phyloP scores from a whole-genome alignment of 1,140 invertebrate genomes.

The Charaxes varanes region DNA sequence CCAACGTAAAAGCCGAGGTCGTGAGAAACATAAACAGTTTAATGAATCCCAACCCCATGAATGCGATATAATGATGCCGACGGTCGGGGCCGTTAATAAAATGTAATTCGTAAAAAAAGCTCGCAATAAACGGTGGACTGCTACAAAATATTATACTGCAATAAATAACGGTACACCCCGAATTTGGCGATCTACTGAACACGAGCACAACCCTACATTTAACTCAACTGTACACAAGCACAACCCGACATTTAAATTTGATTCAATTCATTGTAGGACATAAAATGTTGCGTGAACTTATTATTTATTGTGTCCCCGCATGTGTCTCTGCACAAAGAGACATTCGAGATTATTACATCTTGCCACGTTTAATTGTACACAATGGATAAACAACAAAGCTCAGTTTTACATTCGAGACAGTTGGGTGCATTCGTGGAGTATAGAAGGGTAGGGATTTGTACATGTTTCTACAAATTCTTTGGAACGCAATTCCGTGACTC shows the following conservation, averaged over 20 bases:
- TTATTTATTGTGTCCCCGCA: slow-evolving; percentile 63
- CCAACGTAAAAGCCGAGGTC: slow-evolving; percentile 25
- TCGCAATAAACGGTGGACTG: slow-evolving; percentile 48
- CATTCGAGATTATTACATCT: slow-evolving; percentile 67
- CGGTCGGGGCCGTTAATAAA: slow-evolving; percentile 57
- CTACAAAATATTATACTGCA: slow-evolving; percentile 60
- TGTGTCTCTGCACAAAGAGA: slow-evolving; percentile 61
- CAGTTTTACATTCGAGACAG: slow-evolving; percentile 51
- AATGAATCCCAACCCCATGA: slow-evolving; percentile 53
- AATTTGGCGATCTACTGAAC: slow-evolving; percentile 49
- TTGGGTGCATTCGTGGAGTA: slow-evolving; percentile 52
- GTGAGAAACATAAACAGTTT: slow-evolving; percentile 65
- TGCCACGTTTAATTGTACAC: slow-evolving; percentile 67
- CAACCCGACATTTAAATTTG: slow-evolving; percentile 67
- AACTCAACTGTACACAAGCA: slow-evolving; percentile 50
- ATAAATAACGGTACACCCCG: slow-evolving; percentile 70
- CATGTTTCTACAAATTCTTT: too few species aligned
- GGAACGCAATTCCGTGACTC: too few species aligned
- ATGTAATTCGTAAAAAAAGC: slow-evolving; percentile 61
- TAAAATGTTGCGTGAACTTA: slow-evolving; percentile 48
- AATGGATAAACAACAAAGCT: slow-evolving; percentile 64
- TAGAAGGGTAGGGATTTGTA: too few species aligned
- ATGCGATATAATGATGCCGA: slow-evolving; percentile 57
- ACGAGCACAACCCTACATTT: slow-evolving; percentile 61
- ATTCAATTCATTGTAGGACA: slow-evolving; percentile 60